Evolutionary conservation across 1,140 invertebrate species (phyloP).

Genomic region (Trypoxylus dichotomus): DNA sequence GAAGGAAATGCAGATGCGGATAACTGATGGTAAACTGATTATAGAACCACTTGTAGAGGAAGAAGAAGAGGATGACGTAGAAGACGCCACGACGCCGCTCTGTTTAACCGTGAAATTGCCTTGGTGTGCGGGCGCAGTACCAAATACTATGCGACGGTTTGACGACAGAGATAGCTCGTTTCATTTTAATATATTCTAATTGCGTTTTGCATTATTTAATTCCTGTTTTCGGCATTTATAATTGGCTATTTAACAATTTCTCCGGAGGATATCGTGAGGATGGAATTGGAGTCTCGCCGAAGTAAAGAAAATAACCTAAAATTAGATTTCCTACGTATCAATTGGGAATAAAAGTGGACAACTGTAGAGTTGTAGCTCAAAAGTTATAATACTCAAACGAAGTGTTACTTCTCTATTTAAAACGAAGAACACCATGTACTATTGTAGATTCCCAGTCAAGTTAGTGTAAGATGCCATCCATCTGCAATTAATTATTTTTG

Average conservation of each 20-base stretch:
- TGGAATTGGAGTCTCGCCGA: not conserved
- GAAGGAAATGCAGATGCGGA: constrained; percentile 31
- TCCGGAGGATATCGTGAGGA: not conserved
- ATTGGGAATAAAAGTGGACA: not conserved
- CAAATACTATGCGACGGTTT: not conserved
- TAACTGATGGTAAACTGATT: constrained; percentile 41
- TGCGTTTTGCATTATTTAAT: constrained; percentile 24
- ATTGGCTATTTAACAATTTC: constrained; percentile 17
- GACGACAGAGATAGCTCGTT: not conserved
- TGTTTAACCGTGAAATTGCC: constrained; percentile 29
- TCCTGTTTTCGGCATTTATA: constrained; percentile 24
- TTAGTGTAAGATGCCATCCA: too few relatives aligned
- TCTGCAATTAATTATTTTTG: too few relatives aligned
- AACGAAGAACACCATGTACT: too few relatives aligned
- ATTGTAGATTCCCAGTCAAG: too few relatives aligned
- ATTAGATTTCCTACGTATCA: not conserved
- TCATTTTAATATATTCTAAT: constrained; percentile 20
- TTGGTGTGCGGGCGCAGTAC: not conserved
- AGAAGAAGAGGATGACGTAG: not conserved
- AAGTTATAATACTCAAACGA: too few relatives aligned
- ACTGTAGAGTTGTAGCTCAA: too few relatives aligned
- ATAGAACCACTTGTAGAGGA: constrained; percentile 28
- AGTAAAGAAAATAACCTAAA: not conserved
- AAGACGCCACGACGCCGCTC: not conserved
- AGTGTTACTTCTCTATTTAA: too few relatives aligned